Evolutionary conservation across 2,888 invertebrate species (phyloP).

Genomic region (Caenorhabditis zanzibari): DNA sequence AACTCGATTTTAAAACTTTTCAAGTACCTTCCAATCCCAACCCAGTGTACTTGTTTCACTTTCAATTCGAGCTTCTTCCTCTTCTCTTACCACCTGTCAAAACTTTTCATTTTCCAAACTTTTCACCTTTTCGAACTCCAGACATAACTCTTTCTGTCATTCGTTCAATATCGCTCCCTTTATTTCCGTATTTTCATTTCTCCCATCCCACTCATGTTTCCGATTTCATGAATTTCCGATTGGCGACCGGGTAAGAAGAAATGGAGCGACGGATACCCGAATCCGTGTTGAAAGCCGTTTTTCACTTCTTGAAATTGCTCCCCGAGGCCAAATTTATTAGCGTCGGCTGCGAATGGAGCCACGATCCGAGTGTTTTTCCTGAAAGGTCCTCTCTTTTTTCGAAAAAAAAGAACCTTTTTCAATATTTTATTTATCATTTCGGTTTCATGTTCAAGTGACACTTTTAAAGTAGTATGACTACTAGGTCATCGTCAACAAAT

Average conservation of each 20-base stretch:
- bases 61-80: neutral
- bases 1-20: constrained; percentile 17
- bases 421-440: constrained; percentile 45
- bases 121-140: constrained; percentile 19
- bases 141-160: constrained; percentile 33
- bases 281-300: constrained; percentile 60
- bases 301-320: constrained; percentile 52
- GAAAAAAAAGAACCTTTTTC: constrained; percentile 38
- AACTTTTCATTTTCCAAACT: neutral
- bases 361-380: constrained; percentile 20
- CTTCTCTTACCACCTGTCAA: constrained; percentile 6
- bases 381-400: constrained; percentile 19
- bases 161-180: neutral
- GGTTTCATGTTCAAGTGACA: constrained; percentile 22
- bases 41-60: too few relatives aligned
- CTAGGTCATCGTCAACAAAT: constrained; percentile 8
- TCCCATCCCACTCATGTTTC: constrained; percentile 12
- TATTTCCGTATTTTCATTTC: constrained; percentile 1
- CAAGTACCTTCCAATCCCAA: constrained; percentile 19
- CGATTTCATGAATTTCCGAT: constrained; percentile 64
- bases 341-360: constrained; percentile 4
- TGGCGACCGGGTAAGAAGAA: constrained; percentile 5
- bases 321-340: constrained; percentile 56
- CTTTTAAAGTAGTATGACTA: constrained; percentile 19
- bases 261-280: constrained; percentile 3